Evolutionary conservation across 2,797 vertebrate genomes (phyloP).

Genomic region (Rachycentron canadum): DNA sequence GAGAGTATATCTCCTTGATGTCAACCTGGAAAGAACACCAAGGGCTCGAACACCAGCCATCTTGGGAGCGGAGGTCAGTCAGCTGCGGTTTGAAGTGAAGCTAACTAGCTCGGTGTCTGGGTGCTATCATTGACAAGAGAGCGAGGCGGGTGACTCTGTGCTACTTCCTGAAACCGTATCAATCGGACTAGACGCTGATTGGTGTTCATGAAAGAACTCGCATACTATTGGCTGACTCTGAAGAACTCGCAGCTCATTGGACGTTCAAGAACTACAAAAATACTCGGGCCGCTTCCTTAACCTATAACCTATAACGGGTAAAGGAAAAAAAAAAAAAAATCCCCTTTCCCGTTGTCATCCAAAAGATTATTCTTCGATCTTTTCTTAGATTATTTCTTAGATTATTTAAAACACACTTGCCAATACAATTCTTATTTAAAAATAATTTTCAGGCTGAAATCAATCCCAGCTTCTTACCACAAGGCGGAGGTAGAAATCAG

Average conservation of each 20-base stretch:
- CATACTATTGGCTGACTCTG: constrained; percentile 39
- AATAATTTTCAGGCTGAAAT: not conserved
- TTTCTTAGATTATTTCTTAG: not conserved
- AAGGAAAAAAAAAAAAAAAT: too few relatives aligned
- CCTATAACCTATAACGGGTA: not conserved
- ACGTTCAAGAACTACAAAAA: constrained; percentile 8
- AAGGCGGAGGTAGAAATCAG: constrained; percentile 53
- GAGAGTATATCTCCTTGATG: constrained; percentile 76
- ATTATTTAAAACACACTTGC: not conserved
- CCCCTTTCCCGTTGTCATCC: not conserved
- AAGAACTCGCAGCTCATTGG: constrained; percentile 39
- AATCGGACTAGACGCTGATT: constrained; percentile 50
- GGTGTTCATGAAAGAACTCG: not conserved
- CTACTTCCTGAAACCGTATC: constrained; percentile 45
- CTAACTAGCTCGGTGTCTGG: constrained; percentile 46
- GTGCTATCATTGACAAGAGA: not conserved
- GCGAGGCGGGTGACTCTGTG: not conserved
- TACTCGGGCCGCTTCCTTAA: not conserved
- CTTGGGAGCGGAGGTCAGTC: constrained; percentile 81
- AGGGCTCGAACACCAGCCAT: constrained; percentile 85
- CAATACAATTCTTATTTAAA: not conserved
- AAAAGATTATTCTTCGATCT: not conserved
- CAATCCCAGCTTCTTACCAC: constrained; percentile 50
- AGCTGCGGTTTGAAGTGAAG: constrained; percentile 22
- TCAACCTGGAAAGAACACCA: constrained; percentile 80